phyloP scores from a whole-genome alignment of 2,888 invertebrate species.

The Callinectes sapidus region DNA sequence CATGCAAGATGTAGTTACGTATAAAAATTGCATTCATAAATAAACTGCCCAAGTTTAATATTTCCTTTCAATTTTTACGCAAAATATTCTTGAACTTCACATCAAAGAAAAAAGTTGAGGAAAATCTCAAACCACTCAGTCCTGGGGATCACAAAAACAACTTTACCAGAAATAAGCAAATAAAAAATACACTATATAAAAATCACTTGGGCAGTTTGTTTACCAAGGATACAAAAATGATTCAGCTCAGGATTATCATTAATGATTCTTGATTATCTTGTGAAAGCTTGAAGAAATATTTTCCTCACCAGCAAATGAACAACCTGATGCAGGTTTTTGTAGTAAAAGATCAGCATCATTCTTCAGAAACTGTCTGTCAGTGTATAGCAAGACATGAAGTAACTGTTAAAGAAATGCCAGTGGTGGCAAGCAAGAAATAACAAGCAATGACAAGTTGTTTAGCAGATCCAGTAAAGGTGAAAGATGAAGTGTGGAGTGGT shows the following conservation, averaged over 20 bases:
- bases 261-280: neutral
- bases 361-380: slow-evolving; percentile 13
- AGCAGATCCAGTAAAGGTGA: too few species aligned
- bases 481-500: too few species aligned
- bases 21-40: neutral
- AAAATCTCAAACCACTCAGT: too few species aligned
- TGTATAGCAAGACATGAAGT: neutral
- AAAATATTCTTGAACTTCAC: too few species aligned
- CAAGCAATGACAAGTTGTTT: too few species aligned
- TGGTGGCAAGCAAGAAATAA: too few species aligned
- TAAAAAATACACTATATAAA: neutral
- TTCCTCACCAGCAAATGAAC: neutral
- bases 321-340: slow-evolving; percentile 28
- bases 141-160: too few species aligned
- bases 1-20: neutral
- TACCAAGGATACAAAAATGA: neutral
- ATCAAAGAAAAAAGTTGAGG: too few species aligned
- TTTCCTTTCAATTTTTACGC: neutral
- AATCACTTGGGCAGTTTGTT: neutral
- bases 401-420: too few species aligned
- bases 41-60: neutral
- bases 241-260: slow-evolving; percentile 6
- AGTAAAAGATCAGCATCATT: neutral
- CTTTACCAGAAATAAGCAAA: neutral
- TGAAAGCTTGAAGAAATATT: slow-evolving; percentile 27